Conservation (phyloP, 1,140 invertebrate species). For the Lordiphosa stackelbergi region DNA sequence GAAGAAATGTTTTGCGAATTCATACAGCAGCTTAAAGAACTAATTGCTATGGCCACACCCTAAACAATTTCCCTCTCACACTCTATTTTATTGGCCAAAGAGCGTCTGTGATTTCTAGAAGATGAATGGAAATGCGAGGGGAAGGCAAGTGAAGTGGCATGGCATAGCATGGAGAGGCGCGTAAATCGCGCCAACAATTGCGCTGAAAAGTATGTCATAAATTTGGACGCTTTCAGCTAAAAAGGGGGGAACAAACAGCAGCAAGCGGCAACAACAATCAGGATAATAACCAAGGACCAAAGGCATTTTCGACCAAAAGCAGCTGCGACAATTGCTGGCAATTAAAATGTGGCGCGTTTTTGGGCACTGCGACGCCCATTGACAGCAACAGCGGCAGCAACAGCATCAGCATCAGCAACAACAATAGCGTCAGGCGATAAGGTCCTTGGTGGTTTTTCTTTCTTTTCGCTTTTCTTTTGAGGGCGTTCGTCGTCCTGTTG, state of each 20-base stretch:
- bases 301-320: conserved; percentile 35
- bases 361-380: conserved; percentile 42
- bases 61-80: conserved; percentile 1
- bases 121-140: not conserved
- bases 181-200: conserved; percentile 71
- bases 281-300: conserved; percentile 38
- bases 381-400: conserved; percentile 31
- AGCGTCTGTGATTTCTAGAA: conserved; percentile 8
- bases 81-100: not conserved
- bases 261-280: conserved; percentile 26
- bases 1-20: too few species aligned
- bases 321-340: conserved; percentile 76
- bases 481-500: conserved; percentile 31
- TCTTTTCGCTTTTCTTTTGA: conserved; percentile 11
- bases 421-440: conserved; percentile 5
- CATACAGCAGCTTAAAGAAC: conserved; percentile 13
- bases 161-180: conserved; percentile 30
- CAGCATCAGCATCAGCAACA: conserved; percentile 2
- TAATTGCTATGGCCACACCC: conserved; percentile 29
- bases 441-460: conserved; percentile 48
- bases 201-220: conserved; percentile 73
- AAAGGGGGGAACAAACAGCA: not conserved
- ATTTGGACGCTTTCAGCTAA: conserved; percentile 53
- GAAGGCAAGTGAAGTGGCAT: not conserved
- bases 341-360: conserved; percentile 75